Conservation (phyloP, 2,113 vertebrate genomes). For the Mirza zaza region DNA sequence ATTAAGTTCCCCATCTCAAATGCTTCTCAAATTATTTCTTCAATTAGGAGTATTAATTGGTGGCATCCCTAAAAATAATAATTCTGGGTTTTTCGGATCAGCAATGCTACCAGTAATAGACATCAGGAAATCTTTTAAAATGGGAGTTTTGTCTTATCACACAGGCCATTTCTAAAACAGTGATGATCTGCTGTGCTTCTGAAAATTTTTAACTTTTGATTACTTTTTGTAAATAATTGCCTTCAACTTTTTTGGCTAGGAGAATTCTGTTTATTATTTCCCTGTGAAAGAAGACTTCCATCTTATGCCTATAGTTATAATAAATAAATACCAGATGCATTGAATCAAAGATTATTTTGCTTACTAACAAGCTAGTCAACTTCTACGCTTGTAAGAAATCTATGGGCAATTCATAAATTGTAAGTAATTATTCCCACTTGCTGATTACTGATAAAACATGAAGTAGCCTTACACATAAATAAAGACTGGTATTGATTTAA, state of each 20-base stretch:
- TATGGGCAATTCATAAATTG: not conserved
- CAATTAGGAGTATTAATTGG: constrained; percentile 64
- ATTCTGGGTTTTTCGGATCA: constrained; percentile 76
- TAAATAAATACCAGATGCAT: constrained; percentile 31
- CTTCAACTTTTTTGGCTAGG: constrained; percentile 48
- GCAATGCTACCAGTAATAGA: constrained; percentile 69
- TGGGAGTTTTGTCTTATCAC: constrained; percentile 69
- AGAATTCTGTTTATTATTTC: constrained; percentile 55
- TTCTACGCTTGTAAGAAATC: constrained; percentile 37
- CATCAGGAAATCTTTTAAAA: constrained; percentile 77
- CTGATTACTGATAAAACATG: constrained; percentile 65
- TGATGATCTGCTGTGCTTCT: constrained; percentile 38
- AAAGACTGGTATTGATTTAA: constrained; percentile 15
- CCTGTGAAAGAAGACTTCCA: not conserved
- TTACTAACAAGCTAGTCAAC: constrained; percentile 16
- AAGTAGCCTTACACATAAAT: constrained; percentile 47
- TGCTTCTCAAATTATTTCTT: constrained; percentile 70
- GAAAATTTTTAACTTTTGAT: constrained; percentile 43
- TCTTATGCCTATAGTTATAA: constrained; percentile 35
- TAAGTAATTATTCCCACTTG: constrained; percentile 46
- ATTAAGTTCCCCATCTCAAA: constrained; percentile 61
- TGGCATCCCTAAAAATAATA: constrained; percentile 65
- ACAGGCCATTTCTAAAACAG: not conserved
- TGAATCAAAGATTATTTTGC: not conserved
- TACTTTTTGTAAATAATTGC: constrained; percentile 41